phyloP scores from a whole-genome alignment of 2,888 invertebrate genomes.

The Diarsia rubi region DNA sequence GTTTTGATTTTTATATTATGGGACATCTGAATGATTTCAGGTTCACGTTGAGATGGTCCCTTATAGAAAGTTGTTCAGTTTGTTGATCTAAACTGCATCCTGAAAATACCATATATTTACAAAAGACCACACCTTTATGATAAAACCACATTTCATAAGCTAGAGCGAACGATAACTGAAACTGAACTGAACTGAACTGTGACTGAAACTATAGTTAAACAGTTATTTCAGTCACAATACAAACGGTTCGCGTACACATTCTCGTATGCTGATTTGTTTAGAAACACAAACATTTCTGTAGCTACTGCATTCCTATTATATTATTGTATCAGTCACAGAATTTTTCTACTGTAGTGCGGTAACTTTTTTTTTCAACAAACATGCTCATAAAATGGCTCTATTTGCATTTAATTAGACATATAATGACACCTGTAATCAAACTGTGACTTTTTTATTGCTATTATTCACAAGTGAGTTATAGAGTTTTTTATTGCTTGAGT shows the following conservation, averaged over 20 bases:
- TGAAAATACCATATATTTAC: neutral
- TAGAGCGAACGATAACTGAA: constrained; percentile 7
- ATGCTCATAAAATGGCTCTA: too few species aligned
- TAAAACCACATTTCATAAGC: neutral
- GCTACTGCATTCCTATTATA: neutral
- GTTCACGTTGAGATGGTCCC: neutral
- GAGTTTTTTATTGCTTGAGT: too few species aligned
- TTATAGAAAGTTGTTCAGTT: neutral
- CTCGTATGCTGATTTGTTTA: constrained; percentile 26
- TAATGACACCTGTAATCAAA: too few species aligned
- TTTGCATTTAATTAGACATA: too few species aligned
- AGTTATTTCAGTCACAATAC: constrained; percentile 51
- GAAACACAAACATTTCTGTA: neutral
- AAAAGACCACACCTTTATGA: neutral
- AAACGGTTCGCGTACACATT: constrained; percentile 29
- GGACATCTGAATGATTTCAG: neutral
- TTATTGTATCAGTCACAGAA: neutral
- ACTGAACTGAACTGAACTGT: too few species aligned
- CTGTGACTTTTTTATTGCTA: too few species aligned
- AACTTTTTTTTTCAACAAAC: too few species aligned
- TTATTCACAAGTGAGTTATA: too few species aligned
- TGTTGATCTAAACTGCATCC: neutral
- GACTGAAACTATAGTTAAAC: too few species aligned
- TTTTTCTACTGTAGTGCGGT: neutral
- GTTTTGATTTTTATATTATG: neutral